Percentiles rank a stretch among this genome's conserved stretches.
Conservation (phyloP, 2,113 vertebrate genomes). For the Odontophorus gujanensis region DNA sequence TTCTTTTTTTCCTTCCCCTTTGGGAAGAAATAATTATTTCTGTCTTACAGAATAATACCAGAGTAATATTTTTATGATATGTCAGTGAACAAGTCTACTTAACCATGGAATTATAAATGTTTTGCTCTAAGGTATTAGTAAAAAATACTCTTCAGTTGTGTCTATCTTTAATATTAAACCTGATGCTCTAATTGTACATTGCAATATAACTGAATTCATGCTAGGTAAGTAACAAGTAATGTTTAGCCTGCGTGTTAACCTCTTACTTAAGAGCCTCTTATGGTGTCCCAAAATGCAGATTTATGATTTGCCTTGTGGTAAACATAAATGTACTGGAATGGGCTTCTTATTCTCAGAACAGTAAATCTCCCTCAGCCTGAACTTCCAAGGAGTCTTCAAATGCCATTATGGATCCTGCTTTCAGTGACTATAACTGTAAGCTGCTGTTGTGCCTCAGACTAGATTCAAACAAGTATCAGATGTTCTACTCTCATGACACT, state of each 20-base stretch:
- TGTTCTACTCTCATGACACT: background rate
- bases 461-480: background rate
- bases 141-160: background rate
- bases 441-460: background rate
- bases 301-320: slow-evolving; percentile 27
- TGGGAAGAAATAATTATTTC: background rate
- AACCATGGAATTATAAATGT: background rate
- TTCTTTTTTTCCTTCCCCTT: background rate
- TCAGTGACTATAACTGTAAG: slow-evolving; percentile 1
- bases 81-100: background rate
- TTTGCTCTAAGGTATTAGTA: background rate
- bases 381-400: background rate
- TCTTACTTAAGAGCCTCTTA: background rate
- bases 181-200: slow-evolving; percentile 39
- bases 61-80: background rate
- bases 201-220: background rate
- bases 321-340: background rate
- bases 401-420: slow-evolving; percentile 29
- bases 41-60: background rate
- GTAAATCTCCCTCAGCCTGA: slow-evolving; percentile 5
- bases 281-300: slow-evolving; percentile 32
- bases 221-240: background rate
- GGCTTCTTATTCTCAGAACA: slow-evolving; percentile 36
- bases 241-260: background rate
- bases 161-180: slow-evolving; percentile 18